phyloP scores from a whole-genome alignment of 2,113 vertebrate species.

The Cisticola juncidis region DNA sequence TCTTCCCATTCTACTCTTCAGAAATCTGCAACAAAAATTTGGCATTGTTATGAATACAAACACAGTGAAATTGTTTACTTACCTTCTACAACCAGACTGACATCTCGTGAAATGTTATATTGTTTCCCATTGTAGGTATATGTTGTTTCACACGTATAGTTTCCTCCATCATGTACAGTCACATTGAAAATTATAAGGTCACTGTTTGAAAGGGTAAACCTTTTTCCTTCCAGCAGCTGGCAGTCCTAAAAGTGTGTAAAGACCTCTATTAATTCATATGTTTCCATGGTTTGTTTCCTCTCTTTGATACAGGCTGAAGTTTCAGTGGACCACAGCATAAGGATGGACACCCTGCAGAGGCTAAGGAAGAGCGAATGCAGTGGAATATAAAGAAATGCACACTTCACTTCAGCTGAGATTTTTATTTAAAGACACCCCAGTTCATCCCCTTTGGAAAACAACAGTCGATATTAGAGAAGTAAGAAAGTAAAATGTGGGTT shows the following conservation, averaged over 20 bases:
- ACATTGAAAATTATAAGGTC: conserved; percentile 67
- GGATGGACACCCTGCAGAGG: neutral
- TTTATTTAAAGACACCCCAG: neutral
- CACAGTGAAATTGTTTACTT: conserved; percentile 47
- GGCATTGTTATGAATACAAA: neutral
- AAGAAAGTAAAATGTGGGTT: neutral
- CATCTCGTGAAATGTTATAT: conserved; percentile 71
- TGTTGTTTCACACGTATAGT: conserved; percentile 77
- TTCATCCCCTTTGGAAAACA: neutral
- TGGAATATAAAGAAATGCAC: neutral
- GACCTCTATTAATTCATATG: neutral
- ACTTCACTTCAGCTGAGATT: neutral
- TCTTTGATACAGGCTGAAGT: neutral
- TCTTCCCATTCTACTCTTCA: neutral
- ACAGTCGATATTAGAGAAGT: neutral
- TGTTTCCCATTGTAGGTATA: conserved; percentile 71
- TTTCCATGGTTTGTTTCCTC: neutral
- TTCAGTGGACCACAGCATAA: neutral
- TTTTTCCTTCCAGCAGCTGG: conserved; percentile 23
- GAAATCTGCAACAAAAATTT: neutral
- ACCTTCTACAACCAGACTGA: conserved; percentile 56
- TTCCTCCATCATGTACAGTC: conserved; percentile 41
- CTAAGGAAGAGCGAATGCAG: neutral
- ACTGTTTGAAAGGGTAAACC: conserved; percentile 6
- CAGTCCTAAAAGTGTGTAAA: conserved; percentile 68